phyloP scores from a whole-genome alignment of 2,888 invertebrate species.

The Agriopis leucophaearia region DNA sequence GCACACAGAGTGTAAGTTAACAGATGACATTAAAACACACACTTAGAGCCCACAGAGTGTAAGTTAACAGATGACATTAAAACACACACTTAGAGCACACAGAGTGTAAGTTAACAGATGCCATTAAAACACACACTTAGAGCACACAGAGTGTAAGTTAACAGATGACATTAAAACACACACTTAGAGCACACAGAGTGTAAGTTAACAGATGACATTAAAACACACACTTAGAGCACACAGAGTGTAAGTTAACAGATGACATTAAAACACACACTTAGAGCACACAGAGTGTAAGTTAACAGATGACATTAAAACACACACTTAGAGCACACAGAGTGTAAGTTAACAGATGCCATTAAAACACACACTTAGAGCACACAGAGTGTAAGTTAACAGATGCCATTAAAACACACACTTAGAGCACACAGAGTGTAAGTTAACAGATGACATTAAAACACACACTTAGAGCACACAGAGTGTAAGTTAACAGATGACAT shows the following conservation, averaged over 20 bases:
- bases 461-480: constrained; percentile 58
- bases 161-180: constrained; percentile 42
- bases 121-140: constrained; percentile 54
- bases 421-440: constrained; percentile 57
- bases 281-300: constrained; percentile 57
- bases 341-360: constrained; percentile 44
- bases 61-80: constrained; percentile 23
- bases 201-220: constrained; percentile 30
- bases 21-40: constrained; percentile 46
- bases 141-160: constrained; percentile 55
- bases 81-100: constrained; percentile 58
- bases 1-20: constrained; percentile 55
- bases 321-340: constrained; percentile 58
- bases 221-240: constrained; percentile 59
- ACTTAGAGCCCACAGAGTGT: constrained; percentile 60
- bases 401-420: constrained; percentile 51
- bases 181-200: constrained; percentile 59
- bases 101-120: constrained; percentile 47
- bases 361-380: constrained; percentile 56
- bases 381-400: constrained; percentile 51
- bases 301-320: constrained; percentile 35
- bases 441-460: constrained; percentile 34
- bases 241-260: constrained; percentile 47
- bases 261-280: constrained; percentile 52
- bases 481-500: constrained; percentile 44